Percentiles rank a stretch among this genome's conserved stretches.
phyloP scores from a whole-genome alignment of 2,888 invertebrate genomes.

The Lottia scabra region DNA sequence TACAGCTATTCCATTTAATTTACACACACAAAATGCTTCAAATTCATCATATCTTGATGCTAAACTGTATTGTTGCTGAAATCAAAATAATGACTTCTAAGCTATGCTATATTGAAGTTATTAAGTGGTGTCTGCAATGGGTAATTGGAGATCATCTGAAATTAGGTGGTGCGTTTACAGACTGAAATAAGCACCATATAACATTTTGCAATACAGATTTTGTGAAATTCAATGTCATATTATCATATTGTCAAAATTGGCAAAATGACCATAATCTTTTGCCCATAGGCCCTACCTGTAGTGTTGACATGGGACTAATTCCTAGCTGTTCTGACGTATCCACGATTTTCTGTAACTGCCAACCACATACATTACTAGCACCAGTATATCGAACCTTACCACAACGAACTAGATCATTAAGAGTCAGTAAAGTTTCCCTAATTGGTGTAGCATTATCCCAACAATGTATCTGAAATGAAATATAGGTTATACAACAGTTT shows the following conservation, averaged over 20 bases:
- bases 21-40: conserved; percentile 55
- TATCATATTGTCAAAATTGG: no score
- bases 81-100: background rate
- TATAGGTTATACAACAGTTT: no score
- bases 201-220: no score
- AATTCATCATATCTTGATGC: conserved; percentile 50
- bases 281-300: conserved; percentile 41
- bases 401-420: conserved; percentile 57
- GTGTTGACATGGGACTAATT: conserved; percentile 37
- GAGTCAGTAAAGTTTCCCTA: conserved; percentile 57
- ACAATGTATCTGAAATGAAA: conserved; percentile 46
- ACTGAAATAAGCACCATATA: no score
- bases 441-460: conserved; percentile 60
- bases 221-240: no score
- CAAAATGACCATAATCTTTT: no score
- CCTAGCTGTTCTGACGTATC: conserved; percentile 40
- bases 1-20: conserved; percentile 53
- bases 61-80: conserved; percentile 60
- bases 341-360: conserved; percentile 62
- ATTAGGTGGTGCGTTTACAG: no score
- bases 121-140: no score
- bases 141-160: no score
- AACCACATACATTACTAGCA: conserved; percentile 58
- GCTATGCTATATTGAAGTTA: no score
- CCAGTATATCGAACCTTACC: conserved; percentile 64